Conservation (phyloP, 2,888 invertebrate genomes). For the Drosophila prolongata region DNA sequence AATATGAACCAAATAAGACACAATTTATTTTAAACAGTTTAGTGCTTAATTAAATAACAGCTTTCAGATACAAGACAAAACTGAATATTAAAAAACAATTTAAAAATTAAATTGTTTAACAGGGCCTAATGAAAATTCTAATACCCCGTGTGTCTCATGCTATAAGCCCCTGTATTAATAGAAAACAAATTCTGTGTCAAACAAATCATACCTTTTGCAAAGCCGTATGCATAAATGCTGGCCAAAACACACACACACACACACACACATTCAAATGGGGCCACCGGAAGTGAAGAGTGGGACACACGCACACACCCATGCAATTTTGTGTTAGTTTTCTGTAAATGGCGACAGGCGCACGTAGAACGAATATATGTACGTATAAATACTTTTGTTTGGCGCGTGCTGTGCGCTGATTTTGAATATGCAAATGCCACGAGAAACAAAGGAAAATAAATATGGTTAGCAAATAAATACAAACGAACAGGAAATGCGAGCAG, state of each 20-base stretch:
- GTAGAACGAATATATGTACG: slow-evolving; percentile 31
- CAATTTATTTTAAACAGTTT: too few relatives aligned
- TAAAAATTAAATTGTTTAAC: neutral
- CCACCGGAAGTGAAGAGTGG: slow-evolving; percentile 56
- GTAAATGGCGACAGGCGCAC: slow-evolving; percentile 15
- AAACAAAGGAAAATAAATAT: slow-evolving; percentile 48
- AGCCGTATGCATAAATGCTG: slow-evolving; percentile 31
- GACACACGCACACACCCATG: slow-evolving; percentile 27
- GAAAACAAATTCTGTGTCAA: neutral
- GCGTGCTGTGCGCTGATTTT: slow-evolving; percentile 50
- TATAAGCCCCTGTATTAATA: neutral
- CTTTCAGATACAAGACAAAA: too few relatives aligned
- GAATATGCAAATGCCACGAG: slow-evolving; percentile 54
- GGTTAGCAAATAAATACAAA: slow-evolving; percentile 43
- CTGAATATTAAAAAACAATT: neutral
- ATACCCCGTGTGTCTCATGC: neutral
- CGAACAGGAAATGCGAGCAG: slow-evolving; percentile 20
- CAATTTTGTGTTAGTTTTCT: slow-evolving; percentile 26
- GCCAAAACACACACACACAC: slow-evolving; percentile 12
- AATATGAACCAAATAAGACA: too few relatives aligned
- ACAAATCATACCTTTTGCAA: slow-evolving; percentile 18
- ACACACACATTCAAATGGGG: slow-evolving; percentile 11
- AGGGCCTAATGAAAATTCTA: neutral
- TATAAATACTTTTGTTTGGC: slow-evolving; percentile 34
- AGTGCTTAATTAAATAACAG: too few relatives aligned